Percentiles rank a stretch among this genome's conserved stretches.
Evolutionary conservation across 2,888 invertebrate genomes (phyloP).

Genomic region (Amaurobius ferox): DNA sequence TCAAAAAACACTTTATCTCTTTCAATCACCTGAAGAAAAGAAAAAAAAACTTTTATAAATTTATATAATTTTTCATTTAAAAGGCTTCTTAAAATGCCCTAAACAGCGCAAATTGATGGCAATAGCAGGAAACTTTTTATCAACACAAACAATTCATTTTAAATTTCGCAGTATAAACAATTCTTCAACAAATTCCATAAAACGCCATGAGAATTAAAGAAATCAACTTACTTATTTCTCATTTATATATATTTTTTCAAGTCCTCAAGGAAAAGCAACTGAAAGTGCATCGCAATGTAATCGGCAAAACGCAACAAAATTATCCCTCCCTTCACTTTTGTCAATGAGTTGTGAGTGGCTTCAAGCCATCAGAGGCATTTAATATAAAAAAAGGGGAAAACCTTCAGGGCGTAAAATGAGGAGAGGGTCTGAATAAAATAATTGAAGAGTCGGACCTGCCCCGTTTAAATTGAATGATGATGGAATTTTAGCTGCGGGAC

Average conservation of each 20-base stretch:
- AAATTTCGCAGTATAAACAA: slow-evolving; percentile 48
- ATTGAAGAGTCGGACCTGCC: slow-evolving; percentile 53
- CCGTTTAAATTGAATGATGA: slow-evolving; percentile 68
- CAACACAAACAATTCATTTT: slow-evolving; percentile 36
- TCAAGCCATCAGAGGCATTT: slow-evolving; percentile 39
- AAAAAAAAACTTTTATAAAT: too few species aligned
- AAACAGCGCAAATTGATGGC: background rate
- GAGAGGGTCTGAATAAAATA: slow-evolving; percentile 51
- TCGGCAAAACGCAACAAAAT: slow-evolving; percentile 27
- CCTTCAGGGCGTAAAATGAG: background rate
- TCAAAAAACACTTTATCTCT: too few species aligned
- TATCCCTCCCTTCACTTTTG: slow-evolving; percentile 12
- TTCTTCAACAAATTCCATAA: slow-evolving; percentile 5
- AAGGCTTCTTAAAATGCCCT: background rate
- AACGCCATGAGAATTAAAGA: slow-evolving; percentile 31
- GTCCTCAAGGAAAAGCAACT: background rate
- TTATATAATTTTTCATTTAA: background rate
- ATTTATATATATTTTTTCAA: slow-evolving; percentile 6
- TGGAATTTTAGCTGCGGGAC: slow-evolving; percentile 59
- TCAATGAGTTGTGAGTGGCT: slow-evolving; percentile 30
- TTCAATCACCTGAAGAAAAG: too few species aligned
- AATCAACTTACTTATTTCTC: slow-evolving; percentile 38
- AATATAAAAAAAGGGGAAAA: slow-evolving; percentile 50
- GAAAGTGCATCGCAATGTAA: slow-evolving; percentile 36
- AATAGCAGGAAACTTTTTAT: background rate